Base-by-base conservation (phyloP, 1,140 invertebrate genomes). In the Theocolax elegans region DNA sequence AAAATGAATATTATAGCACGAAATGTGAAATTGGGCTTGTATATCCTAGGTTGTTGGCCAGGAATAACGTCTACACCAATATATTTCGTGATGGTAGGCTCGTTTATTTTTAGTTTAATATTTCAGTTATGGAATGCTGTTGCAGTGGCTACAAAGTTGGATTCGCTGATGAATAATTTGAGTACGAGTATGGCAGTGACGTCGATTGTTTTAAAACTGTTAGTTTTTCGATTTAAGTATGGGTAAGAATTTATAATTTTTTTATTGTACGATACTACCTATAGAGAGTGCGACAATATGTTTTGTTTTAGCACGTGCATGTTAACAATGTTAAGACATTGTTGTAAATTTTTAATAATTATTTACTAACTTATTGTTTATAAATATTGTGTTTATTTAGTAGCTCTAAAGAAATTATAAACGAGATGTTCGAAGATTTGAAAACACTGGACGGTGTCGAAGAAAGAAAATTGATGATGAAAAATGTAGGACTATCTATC, bases 41-140 rank as follows among this genome's bases (percentile, higher is more conserved):
- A 23, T 38, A 1, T 38, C 13, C 38, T 64, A 23, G 62, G 48
- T 25, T 25, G 10, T 48, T 62, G 42, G 59, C 59, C 59, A 48
- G 59, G 59, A 35, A 17, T 13, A 29, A 12, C n/a, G 48, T 31
- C 59, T 29, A 31, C 38, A 19, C 23, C 15, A 25, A 31, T 29
- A 1, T 25, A 23, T 25, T 48, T 23, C 3, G 6, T 38, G 7
- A 12, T 53, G 15, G 2, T 64, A 1, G 19, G 7, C 38, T 1
- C 23, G 9, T 38, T 64, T 49, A 1, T 40, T 17, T n/a, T 64
- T 0, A 64, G 48, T 25, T 64, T 64, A 23, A 64, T 51, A 15
- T 64, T 64, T 64, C 62, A 64, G 19, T 23, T 51, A 13, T 64
- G 29, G 62, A 35, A 64, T 53, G 10, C 27, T 19, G 15, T 40